These are phyloP conservation scores for Catocala sponsa DNA, from an alignment of 2,888 invertebrate species.

Conservation along the genomic window DNA sequence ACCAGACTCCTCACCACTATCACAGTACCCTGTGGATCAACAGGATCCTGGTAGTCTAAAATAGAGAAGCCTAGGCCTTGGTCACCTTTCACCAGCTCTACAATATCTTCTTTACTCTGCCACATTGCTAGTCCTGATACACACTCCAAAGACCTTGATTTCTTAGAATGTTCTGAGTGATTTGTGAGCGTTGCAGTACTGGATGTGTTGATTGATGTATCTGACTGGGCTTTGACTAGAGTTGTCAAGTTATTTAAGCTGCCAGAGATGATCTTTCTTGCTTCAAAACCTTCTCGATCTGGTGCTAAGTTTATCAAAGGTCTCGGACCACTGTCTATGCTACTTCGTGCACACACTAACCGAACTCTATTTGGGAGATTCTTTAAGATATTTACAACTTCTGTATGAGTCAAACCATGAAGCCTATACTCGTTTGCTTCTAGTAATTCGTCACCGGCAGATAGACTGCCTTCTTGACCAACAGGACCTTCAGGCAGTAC, in stretches of 20 bases:
- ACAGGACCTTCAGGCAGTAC: constrained; percentile 99
- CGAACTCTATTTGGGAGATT: constrained; percentile 96
- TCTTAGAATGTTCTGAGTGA: constrained; percentile 90
- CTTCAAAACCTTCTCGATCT: constrained; percentile 93
- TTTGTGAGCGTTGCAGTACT: constrained; percentile 94
- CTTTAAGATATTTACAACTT: constrained; percentile 98
- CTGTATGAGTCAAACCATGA: constrained; percentile 97
- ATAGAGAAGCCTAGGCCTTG: constrained; percentile 99
- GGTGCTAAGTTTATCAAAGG: constrained; percentile 93
- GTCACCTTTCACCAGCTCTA: constrained; percentile 97
- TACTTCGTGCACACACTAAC: constrained; percentile 95
- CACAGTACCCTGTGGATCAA: constrained; percentile 97
- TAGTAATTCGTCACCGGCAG: constrained; percentile 98
- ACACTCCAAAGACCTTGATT: constrained; percentile 98
- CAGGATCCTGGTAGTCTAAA: constrained; percentile 98
- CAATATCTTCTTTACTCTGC: constrained; percentile 97
- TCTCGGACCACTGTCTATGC: constrained; percentile 90
- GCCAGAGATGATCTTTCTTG: constrained; percentile 94
- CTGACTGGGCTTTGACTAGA: constrained; percentile 97
- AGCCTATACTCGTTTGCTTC: constrained; percentile 98
- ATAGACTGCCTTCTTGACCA: constrained; percentile 95
- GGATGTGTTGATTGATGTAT: constrained; percentile 96
- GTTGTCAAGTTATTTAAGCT: constrained; percentile 94
- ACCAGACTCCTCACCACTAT: constrained; percentile 99
- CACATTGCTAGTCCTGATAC: constrained; percentile 98